Conservation (phyloP, 2,888 invertebrate genomes). For the Heliconius ismenius region DNA sequence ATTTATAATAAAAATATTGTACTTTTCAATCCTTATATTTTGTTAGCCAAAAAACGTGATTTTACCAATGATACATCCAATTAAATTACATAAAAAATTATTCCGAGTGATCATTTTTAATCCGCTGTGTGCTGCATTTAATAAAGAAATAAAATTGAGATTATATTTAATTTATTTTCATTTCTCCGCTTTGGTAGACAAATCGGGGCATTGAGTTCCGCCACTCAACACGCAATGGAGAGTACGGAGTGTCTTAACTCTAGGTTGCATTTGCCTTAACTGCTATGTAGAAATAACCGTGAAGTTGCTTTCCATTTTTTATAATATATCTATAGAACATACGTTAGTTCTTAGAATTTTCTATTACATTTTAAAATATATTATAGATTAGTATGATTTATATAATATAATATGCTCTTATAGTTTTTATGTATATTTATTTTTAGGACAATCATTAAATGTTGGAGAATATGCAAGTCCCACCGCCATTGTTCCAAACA, state of each 20-base stretch:
- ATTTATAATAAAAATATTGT: neutral
- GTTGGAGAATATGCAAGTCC: constrained; percentile 63
- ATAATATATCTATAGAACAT: too few relatives aligned
- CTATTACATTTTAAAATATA: neutral
- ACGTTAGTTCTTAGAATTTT: too few relatives aligned
- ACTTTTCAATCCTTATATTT: neutral
- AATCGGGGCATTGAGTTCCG: neutral
- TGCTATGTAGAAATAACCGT: neutral
- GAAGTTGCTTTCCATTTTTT: too few relatives aligned
- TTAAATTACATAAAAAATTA: too few relatives aligned
- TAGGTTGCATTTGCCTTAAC: neutral
- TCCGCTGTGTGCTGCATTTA: too few relatives aligned
- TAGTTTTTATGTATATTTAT: neutral
- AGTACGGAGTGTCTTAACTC: neutral
- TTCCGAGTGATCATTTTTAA: too few relatives aligned
- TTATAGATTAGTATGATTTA: neutral
- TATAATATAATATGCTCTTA: neutral
- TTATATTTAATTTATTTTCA: neutral
- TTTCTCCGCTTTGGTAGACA: neutral
- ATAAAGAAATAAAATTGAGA: neutral
- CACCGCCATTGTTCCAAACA: constrained; percentile 49
- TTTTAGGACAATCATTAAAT: constrained; percentile 55
- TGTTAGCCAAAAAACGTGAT: neutral
- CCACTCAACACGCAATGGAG: neutral
- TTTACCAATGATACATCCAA: too few relatives aligned